These are phyloP conservation scores for Pan troglodytes DNA, from an alignment of 2,113 vertebrate species.

Conservation along the genomic window NHGRI_mPanTro3-v2.1_pri NC_072402.2:132757501-132758000, in stretches of 20 bases:
- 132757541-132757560: background rate
- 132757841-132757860: background rate
- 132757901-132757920: rapidly evolving
- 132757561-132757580: background rate
- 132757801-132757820: background rate
- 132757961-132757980: background rate
- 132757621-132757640: background rate
- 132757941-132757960: background rate
- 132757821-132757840: background rate
- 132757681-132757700: background rate
- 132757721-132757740: background rate
- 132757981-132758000: background rate
- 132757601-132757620: background rate
- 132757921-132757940: background rate
- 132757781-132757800: background rate
- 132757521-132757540: background rate
- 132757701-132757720: background rate
- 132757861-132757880: background rate
- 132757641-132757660: background rate
- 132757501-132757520: rapidly evolving
- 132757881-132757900: background rate
- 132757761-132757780: background rate
- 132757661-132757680: background rate
- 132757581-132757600: rapidly evolving
- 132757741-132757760: background rate